A percentile compares a stretch with the other conserved stretches of the same genome.
phyloP scores from a whole-genome alignment of 2,797 vertebrate genomes.

The Macrochelys suwanniensis region DNA sequence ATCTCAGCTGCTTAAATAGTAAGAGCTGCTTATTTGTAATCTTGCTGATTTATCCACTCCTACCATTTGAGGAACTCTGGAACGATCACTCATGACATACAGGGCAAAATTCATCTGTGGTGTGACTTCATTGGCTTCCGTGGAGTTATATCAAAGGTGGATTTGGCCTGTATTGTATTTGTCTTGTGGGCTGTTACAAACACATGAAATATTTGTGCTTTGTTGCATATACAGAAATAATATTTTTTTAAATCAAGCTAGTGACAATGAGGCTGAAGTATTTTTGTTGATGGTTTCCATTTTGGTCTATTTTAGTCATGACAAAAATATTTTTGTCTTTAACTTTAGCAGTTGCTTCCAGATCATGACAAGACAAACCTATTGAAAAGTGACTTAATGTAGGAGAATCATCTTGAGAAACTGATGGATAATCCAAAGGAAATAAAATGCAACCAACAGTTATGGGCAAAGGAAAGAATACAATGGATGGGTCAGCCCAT shows the following conservation, averaged over 20 bases:
- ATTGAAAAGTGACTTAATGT: neutral
- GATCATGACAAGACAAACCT: neutral
- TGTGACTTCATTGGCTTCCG: neutral
- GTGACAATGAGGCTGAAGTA: neutral
- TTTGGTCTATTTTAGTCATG: neutral
- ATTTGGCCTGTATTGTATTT: neutral
- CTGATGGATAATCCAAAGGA: neutral
- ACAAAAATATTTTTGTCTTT: neutral
- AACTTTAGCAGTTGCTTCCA: neutral
- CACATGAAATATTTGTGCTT: neutral
- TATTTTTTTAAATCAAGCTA: neutral
- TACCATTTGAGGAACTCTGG: neutral
- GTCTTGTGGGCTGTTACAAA: neutral
- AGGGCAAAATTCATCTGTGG: neutral
- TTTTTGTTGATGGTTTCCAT: neutral
- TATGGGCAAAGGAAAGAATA: neutral
- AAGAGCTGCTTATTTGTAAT: constrained; percentile 4
- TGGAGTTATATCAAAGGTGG: neutral
- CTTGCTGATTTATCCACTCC: neutral
- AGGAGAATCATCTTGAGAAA: neutral
- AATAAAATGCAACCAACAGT: neutral
- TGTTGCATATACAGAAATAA: neutral
- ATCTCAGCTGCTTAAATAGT: neutral
- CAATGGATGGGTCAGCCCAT: neutral
- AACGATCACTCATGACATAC: neutral